Evolutionary conservation across 37 sponge, comb jelly and placozoan species (phyloP).

Genomic region (Eunapius fragilis): DNA sequence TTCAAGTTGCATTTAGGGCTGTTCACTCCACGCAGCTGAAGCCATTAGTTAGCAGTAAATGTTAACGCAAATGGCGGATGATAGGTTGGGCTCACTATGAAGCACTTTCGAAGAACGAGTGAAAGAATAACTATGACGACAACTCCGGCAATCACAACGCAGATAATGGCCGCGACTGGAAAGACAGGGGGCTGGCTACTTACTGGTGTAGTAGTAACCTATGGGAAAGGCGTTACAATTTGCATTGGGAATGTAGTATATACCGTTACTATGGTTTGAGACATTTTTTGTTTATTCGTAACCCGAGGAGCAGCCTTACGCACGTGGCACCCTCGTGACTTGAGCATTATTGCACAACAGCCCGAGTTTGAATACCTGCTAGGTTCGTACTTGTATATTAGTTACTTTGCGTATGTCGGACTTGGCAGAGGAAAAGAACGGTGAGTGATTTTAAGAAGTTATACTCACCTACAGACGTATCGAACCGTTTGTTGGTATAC

Average conservation of each 20-base stretch:
- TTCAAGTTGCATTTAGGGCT: background rate
- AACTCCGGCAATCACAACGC: slow-evolving; percentile 22
- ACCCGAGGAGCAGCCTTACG: background rate
- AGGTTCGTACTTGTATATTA: too few relatives aligned
- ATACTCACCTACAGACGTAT: background rate
- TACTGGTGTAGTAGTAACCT: slow-evolving; percentile 3
- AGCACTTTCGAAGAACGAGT: slow-evolving; percentile 13
- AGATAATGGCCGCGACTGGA: slow-evolving; percentile 52
- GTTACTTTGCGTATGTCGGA: background rate
- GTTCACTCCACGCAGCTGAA: background rate
- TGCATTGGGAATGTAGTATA: too few relatives aligned
- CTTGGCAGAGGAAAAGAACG: background rate
- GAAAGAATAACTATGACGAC: slow-evolving; percentile 9
- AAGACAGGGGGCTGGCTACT: slow-evolving; percentile 1
- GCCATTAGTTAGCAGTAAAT: background rate
- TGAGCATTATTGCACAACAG: background rate
- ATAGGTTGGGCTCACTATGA: slow-evolving; percentile 19
- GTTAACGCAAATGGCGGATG: background rate
- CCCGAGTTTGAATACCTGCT: background rate
- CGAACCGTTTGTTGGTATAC: background rate
- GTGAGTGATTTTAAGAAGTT: background rate
- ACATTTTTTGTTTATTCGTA: background rate
- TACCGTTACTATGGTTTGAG: background rate
- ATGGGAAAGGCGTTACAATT: background rate
- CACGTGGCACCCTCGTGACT: background rate